These are phyloP conservation scores for Sarcophaga carnaria DNA, from an alignment of 2,888 invertebrate species.

Conservation along the genomic window DNA sequence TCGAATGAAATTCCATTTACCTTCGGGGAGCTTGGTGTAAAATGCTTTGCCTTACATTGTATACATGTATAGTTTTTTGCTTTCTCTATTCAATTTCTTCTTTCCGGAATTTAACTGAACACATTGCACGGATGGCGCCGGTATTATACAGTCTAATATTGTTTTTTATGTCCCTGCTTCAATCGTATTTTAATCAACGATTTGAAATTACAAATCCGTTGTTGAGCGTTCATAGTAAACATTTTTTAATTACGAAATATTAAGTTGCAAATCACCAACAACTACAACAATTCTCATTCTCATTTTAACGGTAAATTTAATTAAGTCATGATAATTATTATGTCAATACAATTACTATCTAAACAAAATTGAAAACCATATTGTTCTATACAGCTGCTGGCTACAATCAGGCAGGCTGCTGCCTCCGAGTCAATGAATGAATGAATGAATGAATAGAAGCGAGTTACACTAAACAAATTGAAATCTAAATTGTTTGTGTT, in stretches of 20 bases:
- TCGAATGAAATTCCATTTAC: too few species aligned
- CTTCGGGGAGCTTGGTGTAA: too few species aligned
- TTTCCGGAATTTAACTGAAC: too few species aligned
- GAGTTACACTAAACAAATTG: too few species aligned
- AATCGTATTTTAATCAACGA: slow-evolving; percentile 6
- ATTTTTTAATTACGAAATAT: slow-evolving; percentile 33
- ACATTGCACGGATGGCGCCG: too few species aligned
- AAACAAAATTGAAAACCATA: slow-evolving; percentile 7
- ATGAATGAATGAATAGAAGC: too few species aligned
- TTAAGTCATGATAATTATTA: slow-evolving; percentile 59
- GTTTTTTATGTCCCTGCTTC: not conserved
- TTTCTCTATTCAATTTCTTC: too few species aligned
- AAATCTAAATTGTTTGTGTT: too few species aligned
- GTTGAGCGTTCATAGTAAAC: slow-evolving; percentile 14
- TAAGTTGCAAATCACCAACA: slow-evolving; percentile 36
- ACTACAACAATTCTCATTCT: not conserved
- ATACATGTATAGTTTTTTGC: too few species aligned
- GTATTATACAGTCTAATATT: too few species aligned
- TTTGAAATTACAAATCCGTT: slow-evolving; percentile 27
- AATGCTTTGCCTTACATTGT: too few species aligned
- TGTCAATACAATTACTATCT: slow-evolving; percentile 57
- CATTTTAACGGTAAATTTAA: slow-evolving; percentile 51
- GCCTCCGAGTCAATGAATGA: too few species aligned
- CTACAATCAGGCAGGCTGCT: not conserved
- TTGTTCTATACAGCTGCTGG: not conserved